Percentiles rank a stretch among this genome's conserved stretches.
phyloP scores from a whole-genome alignment of 1,140 invertebrate genomes.

The Chironomus tepperi region DNA sequence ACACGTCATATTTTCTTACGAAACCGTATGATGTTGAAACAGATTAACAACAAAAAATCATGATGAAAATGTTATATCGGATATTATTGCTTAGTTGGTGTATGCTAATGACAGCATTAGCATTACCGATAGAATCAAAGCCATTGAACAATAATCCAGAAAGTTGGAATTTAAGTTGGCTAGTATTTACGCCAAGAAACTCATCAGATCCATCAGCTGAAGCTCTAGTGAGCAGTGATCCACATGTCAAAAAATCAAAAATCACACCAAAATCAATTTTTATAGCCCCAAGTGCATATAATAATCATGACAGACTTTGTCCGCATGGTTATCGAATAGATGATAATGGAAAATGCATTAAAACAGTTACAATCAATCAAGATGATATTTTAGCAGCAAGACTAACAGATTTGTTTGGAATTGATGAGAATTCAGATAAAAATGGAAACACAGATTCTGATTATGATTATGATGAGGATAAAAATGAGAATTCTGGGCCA shows the following conservation, averaged over 20 bases:
- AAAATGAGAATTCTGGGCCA: conserved; percentile 1
- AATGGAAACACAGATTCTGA: neutral
- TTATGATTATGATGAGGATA: conserved; percentile 15
- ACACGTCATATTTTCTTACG: neutral
- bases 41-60: neutral
- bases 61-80: neutral
- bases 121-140: conserved; percentile 5
- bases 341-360: conserved; percentile 19
- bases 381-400: neutral
- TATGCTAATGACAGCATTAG: neutral
- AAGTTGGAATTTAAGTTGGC: neutral
- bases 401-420: neutral
- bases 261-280: conserved; percentile 19
- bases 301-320: neutral
- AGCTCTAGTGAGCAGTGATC: neutral
- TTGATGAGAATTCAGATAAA: neutral
- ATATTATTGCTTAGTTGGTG: neutral
- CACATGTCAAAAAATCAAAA: neutral
- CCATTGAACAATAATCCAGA: conserved; percentile 22
- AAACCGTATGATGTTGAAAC: neutral
- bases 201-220: neutral
- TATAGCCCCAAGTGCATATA: neutral
- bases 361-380: conserved; percentile 1
- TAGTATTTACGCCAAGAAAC: neutral
- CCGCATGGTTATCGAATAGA: conserved; percentile 11